Conservation (phyloP, 2,797 vertebrate species). For the Hydrocynus forskahlii region DNA sequence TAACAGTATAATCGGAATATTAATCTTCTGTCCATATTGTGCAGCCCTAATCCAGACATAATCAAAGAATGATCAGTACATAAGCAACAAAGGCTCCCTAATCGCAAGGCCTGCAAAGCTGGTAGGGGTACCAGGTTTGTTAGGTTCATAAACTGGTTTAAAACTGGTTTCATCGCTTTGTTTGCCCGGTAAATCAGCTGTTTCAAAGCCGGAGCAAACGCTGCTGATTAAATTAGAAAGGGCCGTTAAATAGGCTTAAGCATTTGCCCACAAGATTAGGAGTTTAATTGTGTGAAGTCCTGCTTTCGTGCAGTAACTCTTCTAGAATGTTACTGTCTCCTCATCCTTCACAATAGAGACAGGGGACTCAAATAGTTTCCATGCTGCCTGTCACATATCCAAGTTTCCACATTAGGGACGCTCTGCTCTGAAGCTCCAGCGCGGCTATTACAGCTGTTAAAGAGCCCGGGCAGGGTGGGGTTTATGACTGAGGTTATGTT, state of each 20-base stretch:
- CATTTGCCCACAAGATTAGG: constrained; percentile 2
- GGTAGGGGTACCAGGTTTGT: neutral
- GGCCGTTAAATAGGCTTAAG: neutral
- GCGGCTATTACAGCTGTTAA: neutral
- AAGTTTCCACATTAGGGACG: constrained; percentile 41
- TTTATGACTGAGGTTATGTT: neutral
- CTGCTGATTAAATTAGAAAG: constrained; percentile 9
- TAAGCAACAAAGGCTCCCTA: neutral
- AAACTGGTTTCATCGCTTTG: neutral
- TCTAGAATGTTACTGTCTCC: neutral
- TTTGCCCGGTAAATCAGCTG: neutral
- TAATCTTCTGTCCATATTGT: no score
- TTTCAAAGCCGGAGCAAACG: neutral
- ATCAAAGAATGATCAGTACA: neutral
- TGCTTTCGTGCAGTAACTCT: neutral
- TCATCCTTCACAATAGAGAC: constrained; percentile 12
- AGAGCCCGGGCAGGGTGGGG: neutral
- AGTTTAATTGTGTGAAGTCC: neutral
- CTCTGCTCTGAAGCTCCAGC: neutral
- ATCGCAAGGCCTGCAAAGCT: neutral
- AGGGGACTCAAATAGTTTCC: constrained; percentile 33
- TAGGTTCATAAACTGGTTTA: neutral
- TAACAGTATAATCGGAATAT: no score
- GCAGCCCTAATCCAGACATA: no score
- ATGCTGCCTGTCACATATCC: constrained; percentile 13